Conservation (phyloP, 1,140 invertebrate genomes). For the Cyclina sinensis region DNA sequence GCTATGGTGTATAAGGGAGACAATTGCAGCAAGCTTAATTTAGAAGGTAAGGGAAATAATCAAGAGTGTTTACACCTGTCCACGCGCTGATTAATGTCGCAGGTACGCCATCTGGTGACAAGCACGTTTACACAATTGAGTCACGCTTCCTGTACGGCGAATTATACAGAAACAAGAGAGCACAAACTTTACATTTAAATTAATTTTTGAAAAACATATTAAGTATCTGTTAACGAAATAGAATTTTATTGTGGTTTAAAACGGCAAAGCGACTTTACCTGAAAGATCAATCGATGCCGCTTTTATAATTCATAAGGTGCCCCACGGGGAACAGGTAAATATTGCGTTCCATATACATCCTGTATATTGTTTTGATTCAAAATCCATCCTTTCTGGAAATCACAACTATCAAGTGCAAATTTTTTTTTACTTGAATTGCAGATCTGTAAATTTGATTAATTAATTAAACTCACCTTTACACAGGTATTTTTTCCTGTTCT, state of each 20-base stretch:
- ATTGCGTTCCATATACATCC: not conserved
- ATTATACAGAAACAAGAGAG: not conserved
- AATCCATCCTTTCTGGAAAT: too few species aligned
- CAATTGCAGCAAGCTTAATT: not conserved
- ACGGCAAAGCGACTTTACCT: not conserved
- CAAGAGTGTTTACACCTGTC: slow-evolving; percentile 29
- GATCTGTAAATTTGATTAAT: too few species aligned
- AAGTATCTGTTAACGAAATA: not conserved
- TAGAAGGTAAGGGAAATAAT: slow-evolving; percentile 22
- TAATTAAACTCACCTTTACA: slow-evolving; percentile 25
- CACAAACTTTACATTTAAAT: not conserved
- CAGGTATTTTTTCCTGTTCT: slow-evolving; percentile 23
- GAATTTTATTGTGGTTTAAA: not conserved
- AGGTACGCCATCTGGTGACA: slow-evolving; percentile 50
- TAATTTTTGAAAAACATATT: not conserved
- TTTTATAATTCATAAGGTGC: not conserved
- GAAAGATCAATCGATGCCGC: slow-evolving; percentile 46
- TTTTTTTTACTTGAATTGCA: not conserved
- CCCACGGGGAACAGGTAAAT: slow-evolving; percentile 35
- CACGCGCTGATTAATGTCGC: slow-evolving; percentile 49
- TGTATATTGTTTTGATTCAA: not conserved
- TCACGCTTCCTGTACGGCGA: slow-evolving; percentile 18
- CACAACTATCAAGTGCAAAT: too few species aligned
- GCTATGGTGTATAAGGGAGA: not conserved
- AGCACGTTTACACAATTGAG: slow-evolving; percentile 16